phyloP scores from a whole-genome alignment of 2,113 vertebrate genomes.

The Archilochus colubris region DNA sequence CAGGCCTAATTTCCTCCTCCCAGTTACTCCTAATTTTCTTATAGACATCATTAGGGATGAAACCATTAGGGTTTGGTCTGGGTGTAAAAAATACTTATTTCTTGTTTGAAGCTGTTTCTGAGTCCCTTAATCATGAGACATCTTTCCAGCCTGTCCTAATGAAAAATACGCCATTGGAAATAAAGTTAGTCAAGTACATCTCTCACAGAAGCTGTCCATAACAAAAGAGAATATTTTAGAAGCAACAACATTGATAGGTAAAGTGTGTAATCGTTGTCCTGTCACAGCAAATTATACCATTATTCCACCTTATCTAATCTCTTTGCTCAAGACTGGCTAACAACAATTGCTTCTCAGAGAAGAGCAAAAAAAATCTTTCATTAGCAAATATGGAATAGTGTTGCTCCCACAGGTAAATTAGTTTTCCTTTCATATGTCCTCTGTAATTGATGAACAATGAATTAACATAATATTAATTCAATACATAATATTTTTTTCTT shows the following conservation, averaged over 20 bases:
- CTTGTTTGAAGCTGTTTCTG: neutral
- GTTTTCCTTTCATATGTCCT: neutral
- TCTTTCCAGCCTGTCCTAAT: neutral
- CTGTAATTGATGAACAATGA: neutral
- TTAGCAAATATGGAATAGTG: neutral
- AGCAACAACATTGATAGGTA: slow-evolving; percentile 13
- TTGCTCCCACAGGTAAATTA: neutral
- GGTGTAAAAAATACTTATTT: neutral
- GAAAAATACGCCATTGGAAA: slow-evolving; percentile 22
- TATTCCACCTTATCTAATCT: slow-evolving; percentile 46
- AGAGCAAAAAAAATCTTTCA: neutral
- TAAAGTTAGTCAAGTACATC: slow-evolving; percentile 8
- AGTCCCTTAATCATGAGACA: neutral
- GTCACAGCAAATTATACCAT: slow-evolving; percentile 37
- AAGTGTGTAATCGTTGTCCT: slow-evolving; percentile 26
- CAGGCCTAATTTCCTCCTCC: neutral
- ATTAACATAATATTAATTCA: neutral
- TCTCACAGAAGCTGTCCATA: neutral
- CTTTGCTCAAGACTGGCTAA: slow-evolving; percentile 12
- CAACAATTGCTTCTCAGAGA: slow-evolving; percentile 1
- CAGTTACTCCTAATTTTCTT: neutral
- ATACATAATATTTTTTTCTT: accelerated
- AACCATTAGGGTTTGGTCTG: slow-evolving; percentile 1
- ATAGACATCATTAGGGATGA: neutral
- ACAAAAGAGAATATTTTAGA: slow-evolving; percentile 6